Base-by-base conservation (phyloP, 2,888 invertebrate genomes). In the Synanthedon andrenaeformis region DNA sequence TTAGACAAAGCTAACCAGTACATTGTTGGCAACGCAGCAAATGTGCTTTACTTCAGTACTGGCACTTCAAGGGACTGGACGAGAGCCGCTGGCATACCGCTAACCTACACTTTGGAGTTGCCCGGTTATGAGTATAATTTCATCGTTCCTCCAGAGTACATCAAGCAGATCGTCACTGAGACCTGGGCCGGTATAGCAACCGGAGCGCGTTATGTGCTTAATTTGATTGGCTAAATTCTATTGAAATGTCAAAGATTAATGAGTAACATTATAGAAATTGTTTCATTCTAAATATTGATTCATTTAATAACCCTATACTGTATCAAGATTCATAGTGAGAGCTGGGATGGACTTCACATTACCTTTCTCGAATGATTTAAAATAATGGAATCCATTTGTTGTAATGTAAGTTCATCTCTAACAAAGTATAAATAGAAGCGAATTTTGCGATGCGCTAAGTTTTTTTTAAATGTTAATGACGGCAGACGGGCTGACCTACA, bases 61-160 rank as follows among this genome's bases (percentile, higher is more conserved):
- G 93, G 93, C 28, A 91, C 91, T 4, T 92, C 92, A 62, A 89
- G 91, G 58, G 93, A 93, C 72, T 93, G 91, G 89, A 90, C 91
- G 0, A 88, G 89, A 59, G 90, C 82, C 12, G 83, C 77, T 1
- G 89, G 89, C 0, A 79, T 92, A 53, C 89, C 89, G 0, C 76
- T 91, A 41, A 86, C 91, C 0, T 92, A 91, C 63, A 92, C 92
- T 8, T 74, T 92, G 67, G 93, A 93, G 72, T 75, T 93, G 54
- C 92, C 92, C 0, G 90, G 89, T 41, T 92, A 91, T 56, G 77
- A 83, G 1, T 83, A 79, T 53, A 64, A 65, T 8, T 93, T 93
- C 70, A 63, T 90, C 58, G 89, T 91, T 0, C 89, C 89, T 2
- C 74, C 90, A 1, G 60, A 70, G 0, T 86, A 90, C 60, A 89